Evolutionary conservation across 2,113 vertebrate species (phyloP).

Genomic region (Clarias magur): DNA sequence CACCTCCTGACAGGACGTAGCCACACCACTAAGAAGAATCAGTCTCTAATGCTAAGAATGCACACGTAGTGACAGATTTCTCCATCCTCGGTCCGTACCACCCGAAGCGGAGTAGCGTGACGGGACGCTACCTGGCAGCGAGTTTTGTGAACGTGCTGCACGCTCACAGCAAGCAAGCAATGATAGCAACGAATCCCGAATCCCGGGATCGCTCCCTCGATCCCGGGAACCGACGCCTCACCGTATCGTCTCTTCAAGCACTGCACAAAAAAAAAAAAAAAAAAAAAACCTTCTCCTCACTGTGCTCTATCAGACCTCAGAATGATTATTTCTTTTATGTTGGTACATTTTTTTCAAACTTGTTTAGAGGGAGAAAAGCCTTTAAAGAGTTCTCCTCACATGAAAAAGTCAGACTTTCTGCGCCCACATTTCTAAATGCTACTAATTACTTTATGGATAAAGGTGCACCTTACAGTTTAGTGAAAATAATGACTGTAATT

Average conservation of each 20-base stretch:
- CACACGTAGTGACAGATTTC: not conserved
- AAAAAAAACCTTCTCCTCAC: not conserved
- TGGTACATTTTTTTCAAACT: not conserved
- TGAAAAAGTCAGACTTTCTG: not conserved
- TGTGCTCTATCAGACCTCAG: not conserved
- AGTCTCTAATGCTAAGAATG: slow-evolving; percentile 3
- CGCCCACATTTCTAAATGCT: slow-evolving; percentile 28
- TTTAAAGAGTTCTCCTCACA: not conserved
- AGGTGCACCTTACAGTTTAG: slow-evolving; percentile 70
- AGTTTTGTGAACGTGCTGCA: not conserved
- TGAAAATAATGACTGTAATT: slow-evolving; percentile 71
- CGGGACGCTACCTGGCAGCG: not conserved
- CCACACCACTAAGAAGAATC: not conserved
- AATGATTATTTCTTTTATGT: not conserved
- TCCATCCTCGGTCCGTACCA: not conserved
- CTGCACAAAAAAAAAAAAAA: not conserved
- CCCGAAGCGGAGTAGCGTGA: not conserved
- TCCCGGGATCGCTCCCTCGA: not conserved
- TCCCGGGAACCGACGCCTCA: not conserved
- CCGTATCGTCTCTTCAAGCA: slow-evolving; percentile 1
- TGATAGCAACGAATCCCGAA: not conserved
- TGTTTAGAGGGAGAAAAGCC: not conserved
- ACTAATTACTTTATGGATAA: slow-evolving; percentile 67
- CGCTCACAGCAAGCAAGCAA: slow-evolving; percentile 8
- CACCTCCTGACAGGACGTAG: not conserved